phyloP scores from a whole-genome alignment of 2,113 vertebrate genomes.

The Saguinus imperator region DNA sequence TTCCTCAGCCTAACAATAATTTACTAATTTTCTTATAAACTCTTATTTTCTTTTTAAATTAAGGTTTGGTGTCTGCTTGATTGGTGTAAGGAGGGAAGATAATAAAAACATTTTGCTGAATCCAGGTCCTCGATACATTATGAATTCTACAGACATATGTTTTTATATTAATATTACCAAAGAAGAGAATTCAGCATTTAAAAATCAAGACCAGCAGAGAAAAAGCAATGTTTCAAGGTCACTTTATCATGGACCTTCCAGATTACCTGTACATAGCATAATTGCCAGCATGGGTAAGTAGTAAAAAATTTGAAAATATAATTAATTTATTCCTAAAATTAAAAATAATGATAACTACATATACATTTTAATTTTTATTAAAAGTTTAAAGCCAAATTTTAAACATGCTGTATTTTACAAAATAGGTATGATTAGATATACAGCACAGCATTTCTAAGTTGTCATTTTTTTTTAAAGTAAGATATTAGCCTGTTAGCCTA shows the following conservation, averaged over 20 bases:
- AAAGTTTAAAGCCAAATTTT: neutral
- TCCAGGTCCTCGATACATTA: slow-evolving; percentile 94
- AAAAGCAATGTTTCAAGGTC: slow-evolving; percentile 84
- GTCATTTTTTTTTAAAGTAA: too few species aligned
- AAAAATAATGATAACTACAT: neutral
- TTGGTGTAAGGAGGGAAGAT: slow-evolving; percentile 95
- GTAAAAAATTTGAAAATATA: neutral
- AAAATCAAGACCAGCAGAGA: slow-evolving; percentile 90
- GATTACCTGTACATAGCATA: slow-evolving; percentile 95
- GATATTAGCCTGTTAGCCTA: too few species aligned
- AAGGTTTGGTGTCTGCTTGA: slow-evolving; percentile 97
- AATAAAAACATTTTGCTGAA: slow-evolving; percentile 98
- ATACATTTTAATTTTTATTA: neutral
- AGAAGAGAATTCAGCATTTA: slow-evolving; percentile 98
- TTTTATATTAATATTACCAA: slow-evolving; percentile 99
- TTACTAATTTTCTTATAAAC: slow-evolving; percentile 5
- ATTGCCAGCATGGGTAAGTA: slow-evolving; percentile 96
- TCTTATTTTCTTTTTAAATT: slow-evolving; percentile 76
- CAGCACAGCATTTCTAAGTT: neutral
- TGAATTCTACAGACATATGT: slow-evolving; percentile 93
- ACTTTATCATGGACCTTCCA: slow-evolving; percentile 90
- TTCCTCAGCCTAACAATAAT: neutral
- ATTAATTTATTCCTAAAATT: neutral
- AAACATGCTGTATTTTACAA: neutral
- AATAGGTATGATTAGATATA: neutral